Evolutionary conservation across 2,888 invertebrate genomes (phyloP).

Genomic region (Hemithea aestivaria): DNA sequence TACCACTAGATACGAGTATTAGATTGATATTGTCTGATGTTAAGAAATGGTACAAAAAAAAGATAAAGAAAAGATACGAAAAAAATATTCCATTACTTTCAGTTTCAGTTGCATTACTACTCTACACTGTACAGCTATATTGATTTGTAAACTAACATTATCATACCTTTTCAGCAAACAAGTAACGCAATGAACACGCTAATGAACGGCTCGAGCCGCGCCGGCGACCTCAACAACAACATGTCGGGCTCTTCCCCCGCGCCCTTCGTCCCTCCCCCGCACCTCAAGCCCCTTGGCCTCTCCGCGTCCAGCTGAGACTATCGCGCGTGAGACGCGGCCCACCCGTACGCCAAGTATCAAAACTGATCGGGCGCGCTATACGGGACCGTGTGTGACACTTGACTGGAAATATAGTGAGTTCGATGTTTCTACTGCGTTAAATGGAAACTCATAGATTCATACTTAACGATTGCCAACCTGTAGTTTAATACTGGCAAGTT

Average conservation of each 20-base stretch:
- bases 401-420: conserved; percentile 21
- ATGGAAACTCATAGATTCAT: too few species aligned
- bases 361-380: conserved; percentile 45
- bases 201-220: conserved; percentile 76
- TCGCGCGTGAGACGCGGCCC: conserved; percentile 67
- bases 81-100: too few species aligned
- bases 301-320: conserved; percentile 83
- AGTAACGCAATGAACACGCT: conserved; percentile 67
- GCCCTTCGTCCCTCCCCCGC: conserved; percentile 69
- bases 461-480: too few species aligned
- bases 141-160: conserved; percentile 7
- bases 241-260: conserved; percentile 79
- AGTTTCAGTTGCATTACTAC: too few species aligned
- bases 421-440: conserved; percentile 18
- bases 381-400: conserved; percentile 17
- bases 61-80: too few species aligned
- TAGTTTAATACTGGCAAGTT: too few species aligned
- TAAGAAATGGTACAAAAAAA: too few species aligned
- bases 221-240: conserved; percentile 85
- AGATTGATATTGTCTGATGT: too few species aligned
- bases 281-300: conserved; percentile 79
- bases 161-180: conserved; percentile 48
- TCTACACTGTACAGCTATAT: too few species aligned
- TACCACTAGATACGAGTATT: too few species aligned
- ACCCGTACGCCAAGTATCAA: conserved; percentile 71